Base-by-base conservation (phyloP, 2,113 vertebrate genomes). In the Telmatochromis sp. region DNA sequence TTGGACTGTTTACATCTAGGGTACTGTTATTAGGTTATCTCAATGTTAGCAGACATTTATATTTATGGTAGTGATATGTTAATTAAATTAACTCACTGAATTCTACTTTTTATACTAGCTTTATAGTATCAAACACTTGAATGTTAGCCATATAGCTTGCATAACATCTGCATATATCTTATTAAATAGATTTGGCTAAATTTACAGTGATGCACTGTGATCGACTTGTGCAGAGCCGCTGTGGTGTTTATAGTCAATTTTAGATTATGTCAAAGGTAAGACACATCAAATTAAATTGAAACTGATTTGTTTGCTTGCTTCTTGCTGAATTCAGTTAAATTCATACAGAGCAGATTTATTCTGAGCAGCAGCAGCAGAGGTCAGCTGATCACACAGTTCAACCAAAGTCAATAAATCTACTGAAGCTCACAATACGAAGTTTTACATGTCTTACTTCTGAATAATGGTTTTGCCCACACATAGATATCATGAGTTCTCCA, bases 381-480 rank as follows among this genome's bases (percentile, higher is more conserved):
- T 15, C n/a, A 71, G 65, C 35, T 71, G 65, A 42, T 71, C 35
- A 40, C n/a, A 0, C 12, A 40, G 1, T 42, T 14, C n/a, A 23
- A 23, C 35, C n/a, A 71, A 71, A 71, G n/a, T 23, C 65, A 71
- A 23, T 40, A 23, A 42, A 71, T 42, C n/a, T 68, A 68, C 63
- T 21, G 2, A 68, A 21, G 19, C n/a, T 68, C 0, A 21, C 11
- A 40, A 68, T 40, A 21, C 1, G 0, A 68, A 68, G 7, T 9
- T 42, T 23, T 42, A 40, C n/a, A 40, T 42, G 3, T 71, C 63
- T 71, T 40, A 15, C n/a, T 23, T 23, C 0, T 9, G 2, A 40
- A 14, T 68, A 68, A 23, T 68, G 0, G 33, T 71, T 42, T 71
- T 71, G n/a, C 37, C 1, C 0, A 71, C 35, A 23, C 65, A 5